phyloP scores from a whole-genome alignment of 1,140 invertebrate species.

The Radopholus similis region DNA sequence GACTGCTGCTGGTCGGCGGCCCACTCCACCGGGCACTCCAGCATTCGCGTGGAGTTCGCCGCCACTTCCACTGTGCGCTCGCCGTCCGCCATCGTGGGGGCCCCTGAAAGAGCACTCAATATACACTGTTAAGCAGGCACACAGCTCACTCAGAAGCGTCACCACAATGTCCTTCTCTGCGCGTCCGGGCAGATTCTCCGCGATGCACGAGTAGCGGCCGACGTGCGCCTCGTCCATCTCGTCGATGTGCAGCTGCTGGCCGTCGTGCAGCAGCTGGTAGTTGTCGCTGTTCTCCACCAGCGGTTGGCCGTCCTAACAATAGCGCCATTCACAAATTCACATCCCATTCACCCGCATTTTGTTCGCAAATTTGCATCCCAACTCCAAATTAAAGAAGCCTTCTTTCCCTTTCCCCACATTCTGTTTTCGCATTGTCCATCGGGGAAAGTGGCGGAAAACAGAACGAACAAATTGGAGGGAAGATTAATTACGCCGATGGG shows the following conservation, averaged over 20 bases:
- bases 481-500: no score
- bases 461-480: no score
- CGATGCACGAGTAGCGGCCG: conserved; percentile 77
- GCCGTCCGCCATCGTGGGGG: conserved; percentile 36
- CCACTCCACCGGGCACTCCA: conserved; percentile 47
- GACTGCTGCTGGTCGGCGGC: conserved; percentile 24
- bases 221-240: conserved; percentile 72
- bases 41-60: conserved; percentile 42
- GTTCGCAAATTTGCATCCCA: neutral
- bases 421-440: no score
- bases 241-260: conserved; percentile 72
- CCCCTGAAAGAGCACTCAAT: conserved; percentile 27
- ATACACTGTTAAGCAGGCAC: neutral
- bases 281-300: conserved; percentile 6
- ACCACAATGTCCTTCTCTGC: conserved; percentile 68
- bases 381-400: no score
- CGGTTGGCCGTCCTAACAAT: neutral
- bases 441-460: no score
- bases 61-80: conserved; percentile 28
- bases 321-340: neutral
- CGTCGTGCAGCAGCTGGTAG: conserved; percentile 5
- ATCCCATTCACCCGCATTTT: neutral
- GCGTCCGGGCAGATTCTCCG: conserved; percentile 70
- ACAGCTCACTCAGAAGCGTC: conserved; percentile 62
- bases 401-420: neutral